Conservation (phyloP, 2,888 invertebrate genomes). For the Tinea semifulvella region DNA sequence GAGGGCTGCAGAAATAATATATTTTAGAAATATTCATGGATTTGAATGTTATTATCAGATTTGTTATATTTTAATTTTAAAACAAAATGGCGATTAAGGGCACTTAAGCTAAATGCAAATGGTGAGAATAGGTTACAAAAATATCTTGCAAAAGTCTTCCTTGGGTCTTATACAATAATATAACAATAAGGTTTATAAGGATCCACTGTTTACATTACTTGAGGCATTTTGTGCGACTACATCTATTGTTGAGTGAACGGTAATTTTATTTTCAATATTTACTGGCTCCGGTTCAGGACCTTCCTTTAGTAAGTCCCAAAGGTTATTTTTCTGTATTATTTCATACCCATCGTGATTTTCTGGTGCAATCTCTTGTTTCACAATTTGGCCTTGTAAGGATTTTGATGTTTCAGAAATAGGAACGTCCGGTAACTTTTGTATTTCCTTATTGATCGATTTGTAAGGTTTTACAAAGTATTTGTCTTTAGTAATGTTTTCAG, state of each 20-base stretch:
- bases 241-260: constrained; percentile 16
- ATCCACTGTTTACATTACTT: constrained; percentile 34
- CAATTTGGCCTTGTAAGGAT: constrained; percentile 30
- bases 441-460: constrained; percentile 62
- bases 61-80: too few species aligned
- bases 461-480: constrained; percentile 38
- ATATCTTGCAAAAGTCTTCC: constrained; percentile 57
- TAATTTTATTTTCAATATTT: constrained; percentile 46
- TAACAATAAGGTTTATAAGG: constrained; percentile 59
- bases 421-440: constrained; percentile 52
- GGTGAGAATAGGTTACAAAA: constrained; percentile 49
- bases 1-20: too few species aligned
- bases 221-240: constrained; percentile 23
- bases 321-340: constrained; percentile 66
- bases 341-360: constrained; percentile 64
- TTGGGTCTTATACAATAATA: constrained; percentile 55
- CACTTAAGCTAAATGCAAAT: constrained; percentile 20
- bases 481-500: constrained; percentile 29
- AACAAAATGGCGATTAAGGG: too few species aligned
- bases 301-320: constrained; percentile 71
- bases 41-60: too few species aligned
- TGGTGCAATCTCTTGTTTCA: constrained; percentile 48
- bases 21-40: too few species aligned
- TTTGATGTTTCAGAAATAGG: constrained; percentile 62
- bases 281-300: constrained; percentile 39